phyloP scores from a whole-genome alignment of 2,888 invertebrate genomes.

The Campoplex capitator region DNA sequence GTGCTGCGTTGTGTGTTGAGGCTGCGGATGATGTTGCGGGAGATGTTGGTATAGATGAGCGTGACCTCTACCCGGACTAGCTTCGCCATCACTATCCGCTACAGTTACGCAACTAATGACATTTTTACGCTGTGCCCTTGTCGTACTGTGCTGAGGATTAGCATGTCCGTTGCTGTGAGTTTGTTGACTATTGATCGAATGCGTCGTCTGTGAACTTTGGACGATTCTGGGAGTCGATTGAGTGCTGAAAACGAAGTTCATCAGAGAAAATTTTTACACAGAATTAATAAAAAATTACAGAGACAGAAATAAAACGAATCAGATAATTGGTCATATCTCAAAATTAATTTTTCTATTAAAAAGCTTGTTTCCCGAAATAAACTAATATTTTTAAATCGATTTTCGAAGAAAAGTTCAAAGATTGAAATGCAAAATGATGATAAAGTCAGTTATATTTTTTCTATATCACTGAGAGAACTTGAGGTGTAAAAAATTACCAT shows the following conservation, averaged over 20 bases:
- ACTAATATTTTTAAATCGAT: no score
- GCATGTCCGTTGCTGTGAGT: conserved; percentile 71
- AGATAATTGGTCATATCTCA: not conserved
- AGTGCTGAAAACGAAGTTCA: conserved; percentile 73
- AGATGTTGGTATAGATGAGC: conserved; percentile 76
- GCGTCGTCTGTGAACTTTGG: conserved; percentile 78
- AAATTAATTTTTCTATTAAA: not conserved
- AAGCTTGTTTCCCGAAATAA: no score
- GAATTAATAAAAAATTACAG: not conserved
- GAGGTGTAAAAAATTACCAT: conserved; percentile 75
- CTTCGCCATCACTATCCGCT: conserved; percentile 91
- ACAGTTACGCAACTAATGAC: conserved; percentile 92
- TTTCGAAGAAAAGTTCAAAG: no score
- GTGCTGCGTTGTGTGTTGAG: conserved; percentile 82
- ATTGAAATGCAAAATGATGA: not conserved
- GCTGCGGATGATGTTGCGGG: conserved; percentile 81
- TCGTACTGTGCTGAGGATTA: conserved; percentile 68
- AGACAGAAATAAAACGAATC: not conserved
- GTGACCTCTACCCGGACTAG: conserved; percentile 86
- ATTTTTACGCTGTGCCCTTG: conserved; percentile 87
- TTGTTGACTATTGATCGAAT: conserved; percentile 77
- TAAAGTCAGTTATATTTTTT: not conserved
- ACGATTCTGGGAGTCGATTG: conserved; percentile 81
- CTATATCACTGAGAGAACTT: not conserved
- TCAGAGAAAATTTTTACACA: not conserved